Evolutionary conservation across 1,140 invertebrate species (phyloP), one percentile per base, ranked within the genome.

Genomic region (Leptinotarsa texana): DNA sequence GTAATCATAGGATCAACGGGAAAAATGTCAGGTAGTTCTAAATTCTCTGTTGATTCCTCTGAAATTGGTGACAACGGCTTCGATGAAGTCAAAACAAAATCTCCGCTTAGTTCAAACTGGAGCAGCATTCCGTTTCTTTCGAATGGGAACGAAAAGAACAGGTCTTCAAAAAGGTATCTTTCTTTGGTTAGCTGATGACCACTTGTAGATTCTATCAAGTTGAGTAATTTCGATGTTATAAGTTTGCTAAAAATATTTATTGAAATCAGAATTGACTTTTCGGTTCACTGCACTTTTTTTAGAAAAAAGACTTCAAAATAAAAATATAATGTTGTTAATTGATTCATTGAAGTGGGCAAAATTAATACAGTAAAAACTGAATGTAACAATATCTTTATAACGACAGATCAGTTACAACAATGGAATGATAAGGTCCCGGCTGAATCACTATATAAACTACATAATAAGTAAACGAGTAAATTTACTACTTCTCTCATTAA

Each of bases 1-100:
- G 93, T 91, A 69, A 94, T 88, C 3, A 89, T 91, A 68, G 89
- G 87, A 80, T 91, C 89, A 21, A 95, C 83, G 6, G 94, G 95
- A 84, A 89, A 87, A 51, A 97, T 85, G 83, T 91, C 86, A 18
- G 94, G 93, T 24, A 96, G 80, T 67, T 87, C 82, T 48, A 87
- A 82, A 22, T 86, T 76, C 47, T 83, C 83, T n/a, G 84, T 75
- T 22, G 66, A 75, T 27, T 84, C 82, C 78, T 87, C 84, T 22
- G 85, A 81, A 57, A 87, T 85, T 69, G 90, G 86, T 73, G 85
- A 83, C 49, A 96, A 78, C 15, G 91, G 88, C 65, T 86, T 86
- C n/a, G 85, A 85, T 13, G 91, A 89, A 22, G 90, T 89, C 22
- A 96, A 79, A 22, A 94, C 83, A 17, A 91, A 87, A 77, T 94